A percentile compares a stretch with the other conserved stretches of the same genome.
phyloP scores from a whole-genome alignment of 2,113 vertebrate genomes.

The Alectura lathami region DNA sequence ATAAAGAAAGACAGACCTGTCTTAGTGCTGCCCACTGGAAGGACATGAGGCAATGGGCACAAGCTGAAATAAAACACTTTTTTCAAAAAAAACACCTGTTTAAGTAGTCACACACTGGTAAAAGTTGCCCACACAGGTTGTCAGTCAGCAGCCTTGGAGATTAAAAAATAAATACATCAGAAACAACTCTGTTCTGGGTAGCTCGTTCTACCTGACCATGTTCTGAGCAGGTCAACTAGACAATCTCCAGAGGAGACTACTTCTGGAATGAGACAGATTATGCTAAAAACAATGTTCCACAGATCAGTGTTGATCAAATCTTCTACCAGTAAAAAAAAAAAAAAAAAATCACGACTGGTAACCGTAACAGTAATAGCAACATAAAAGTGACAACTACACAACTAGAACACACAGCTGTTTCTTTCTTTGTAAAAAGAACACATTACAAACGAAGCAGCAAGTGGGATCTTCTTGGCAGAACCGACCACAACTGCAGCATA shows the following conservation, averaged over 20 bases:
- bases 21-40: not conserved
- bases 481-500: not conserved
- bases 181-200: not conserved
- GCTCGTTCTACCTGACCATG: not conserved
- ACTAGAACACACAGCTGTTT: not conserved
- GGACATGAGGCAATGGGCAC: not conserved
- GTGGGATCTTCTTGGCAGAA: not conserved
- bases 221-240: not conserved
- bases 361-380: not conserved
- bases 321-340: not conserved
- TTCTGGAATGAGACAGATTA: not conserved
- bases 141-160: accelerated
- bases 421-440: not conserved
- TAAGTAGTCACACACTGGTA: not conserved
- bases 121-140: not conserved
- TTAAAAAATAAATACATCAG: not conserved
- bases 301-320: not conserved
- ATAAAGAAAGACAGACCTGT: not conserved
- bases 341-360: not conserved
- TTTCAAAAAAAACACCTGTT: too few relatives aligned
- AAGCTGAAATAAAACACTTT: not conserved
- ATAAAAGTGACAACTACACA: not conserved
- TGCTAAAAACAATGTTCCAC: not conserved
- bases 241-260: not conserved
- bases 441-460: not conserved